Base-by-base conservation (phyloP, 2,113 vertebrate species). In the Pseudopodoces humilis region DNA sequence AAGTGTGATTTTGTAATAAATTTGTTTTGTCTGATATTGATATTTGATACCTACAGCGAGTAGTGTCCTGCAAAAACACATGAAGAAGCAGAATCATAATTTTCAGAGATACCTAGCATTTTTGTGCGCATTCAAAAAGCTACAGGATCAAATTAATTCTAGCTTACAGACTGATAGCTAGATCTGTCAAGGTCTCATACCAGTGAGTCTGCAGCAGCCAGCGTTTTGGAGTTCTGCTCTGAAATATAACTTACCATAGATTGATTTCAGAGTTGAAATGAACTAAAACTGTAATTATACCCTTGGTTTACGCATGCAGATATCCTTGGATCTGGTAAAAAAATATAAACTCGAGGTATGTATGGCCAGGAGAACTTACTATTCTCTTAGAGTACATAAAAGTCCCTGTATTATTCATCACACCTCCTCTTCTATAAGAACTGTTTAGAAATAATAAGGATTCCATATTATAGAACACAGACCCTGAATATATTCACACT, bases 191-290 rank as follows among this genome's bases (percentile, higher is more conserved):
- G 37, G 49, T 96, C 65, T 93, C 90, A 84, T 85, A 84, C 82
- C 76, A 92, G 31, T 52, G 83, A 95, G 72, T 24, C 52, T 86
- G 86, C 84, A 74, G 90, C 92, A 95, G 74, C 52, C 77, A 94
- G 62, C 3, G 44, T 86, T 88, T 95, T 92, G 86, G 70, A 93
- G 74, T 78, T 96, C 71, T 88, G 91, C 81, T 94, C 94, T 85
- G 71, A 88, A 96, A 94, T 87, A 67, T 56, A 88, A 90, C 81
- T 86, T 75, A 39, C 56, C 68, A 89, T 4, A 76, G 78, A 95
- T 78, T 94, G 62, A 95, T 94, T 96, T 95, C 94, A 83, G 79
- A 90, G 81, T 72, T 95, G 93, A 96, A 97, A 96, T 87, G 77
- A 92, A 88, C 81, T 92, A 96, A 90, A 93, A 93, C 85, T 83